Evolutionary conservation across 2,113 vertebrate species (phyloP), one percentile per base, ranked within the genome.

Genomic region (Siniperca chuatsi): DNA sequence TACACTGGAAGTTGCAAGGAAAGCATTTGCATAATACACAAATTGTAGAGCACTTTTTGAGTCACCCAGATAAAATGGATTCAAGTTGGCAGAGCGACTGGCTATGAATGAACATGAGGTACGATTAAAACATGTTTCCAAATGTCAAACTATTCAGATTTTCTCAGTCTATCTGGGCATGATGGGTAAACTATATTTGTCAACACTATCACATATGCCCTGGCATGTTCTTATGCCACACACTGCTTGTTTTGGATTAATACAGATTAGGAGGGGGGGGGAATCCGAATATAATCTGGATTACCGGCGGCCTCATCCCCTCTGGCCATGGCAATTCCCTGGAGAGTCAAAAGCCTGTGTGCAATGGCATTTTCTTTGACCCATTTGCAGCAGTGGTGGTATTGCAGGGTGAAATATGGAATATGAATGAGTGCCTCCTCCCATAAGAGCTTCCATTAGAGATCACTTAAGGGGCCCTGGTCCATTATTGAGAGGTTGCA

Each of bases 381-480:
- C 87, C 83, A 89, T 92, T 91, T 91, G 82, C 81, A 78, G 69
- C 78, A 54, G 72, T 37, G 84, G 86, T 82, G 85, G 84, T 76
- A 82, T 78, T 72, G 84, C 78, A 57, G 83, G 81, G 84, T 87
- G 84, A 85, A 90, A 85, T 79, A 86, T 92, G 85, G 92, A 93
- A 91, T 90, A 81, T 91, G 87, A 91, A 91, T 88, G 88, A 92
- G 85, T 60, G 85, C 77, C 84, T 93, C 75, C 88, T 91, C 89
- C 94, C 82, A 23, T 89, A 92, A 92, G 89, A 92, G 92, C 88
- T 76, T 93, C 94, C 91, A 94, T 94, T 93, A 92, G 90, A 82
- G 91, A 94, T 91, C 92, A 94, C 91, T 94, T 94, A 93, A 93
- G 91, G 90, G 91, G 86, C 91, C 65, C 71, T 70, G 84, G 92